Base-by-base conservation (phyloP, 35 echinoderm and acorn worm genomes). In the Acanthaster planci region DNA sequence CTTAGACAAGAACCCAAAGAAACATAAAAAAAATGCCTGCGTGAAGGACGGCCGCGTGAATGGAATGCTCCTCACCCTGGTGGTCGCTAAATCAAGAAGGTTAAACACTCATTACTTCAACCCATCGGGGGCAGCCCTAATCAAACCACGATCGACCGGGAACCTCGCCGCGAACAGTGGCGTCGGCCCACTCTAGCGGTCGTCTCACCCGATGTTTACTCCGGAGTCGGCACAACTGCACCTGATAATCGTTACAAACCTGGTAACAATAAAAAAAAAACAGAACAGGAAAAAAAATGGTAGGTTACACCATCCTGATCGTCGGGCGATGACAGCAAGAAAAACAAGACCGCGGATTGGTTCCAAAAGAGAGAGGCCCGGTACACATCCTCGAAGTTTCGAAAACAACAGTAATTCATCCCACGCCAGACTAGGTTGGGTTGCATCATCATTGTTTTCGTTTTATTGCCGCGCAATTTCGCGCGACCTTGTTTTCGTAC, bases 11-110 rank as follows among this genome's bases (percentile, higher is more conserved):
- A 72, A 19, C n/a, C n/a, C n/a, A n/a, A 72, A 72, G 64, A 72
- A 19, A 26, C 5, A 9, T 27, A 26, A 34, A 30, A 30, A 72
- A n/a, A 72, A 72, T 72, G 19, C 26, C 64, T 26, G 2, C 42
- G 4, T 16, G 64, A 72, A 72, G 64, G 64, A 9, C 64, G 64
- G 64, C 22, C 64, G 30, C 64, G 30, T 72, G 22, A 26, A 72
- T 72, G 64, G 64, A 72, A 72, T 72, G 30, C 30, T 72, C 30
- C 64, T 72, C 64, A 31, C 30, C 21, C 30, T 72, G 64, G 64
- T 72, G 64, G 64, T 72, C 64, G 64, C 64, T 12, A 72, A 72
- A 21, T 26, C 64, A 9, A 72, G 64, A 72, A 72, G 64, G 64
- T 72, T 72, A 72, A 72, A 72, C 34, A 30, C 64, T 72, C 64